These are phyloP conservation scores for Hymenopus coronatus DNA, from an alignment of 2,888 invertebrate species.

Conservation along the genomic window DNA sequence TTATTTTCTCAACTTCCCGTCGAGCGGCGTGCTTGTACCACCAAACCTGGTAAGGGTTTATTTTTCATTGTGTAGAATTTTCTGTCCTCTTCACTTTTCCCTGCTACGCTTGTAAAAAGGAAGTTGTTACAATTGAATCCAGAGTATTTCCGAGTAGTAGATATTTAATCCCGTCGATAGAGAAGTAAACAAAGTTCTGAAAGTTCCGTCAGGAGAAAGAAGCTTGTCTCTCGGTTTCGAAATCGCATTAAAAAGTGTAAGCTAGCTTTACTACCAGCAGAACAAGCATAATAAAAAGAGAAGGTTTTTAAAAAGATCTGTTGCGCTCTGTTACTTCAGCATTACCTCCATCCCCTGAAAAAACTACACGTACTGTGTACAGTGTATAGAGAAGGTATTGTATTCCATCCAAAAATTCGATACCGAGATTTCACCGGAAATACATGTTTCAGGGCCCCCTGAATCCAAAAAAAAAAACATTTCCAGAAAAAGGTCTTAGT, in stretches of 20 bases:
- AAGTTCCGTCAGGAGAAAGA: background rate
- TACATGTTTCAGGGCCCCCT: too few species aligned
- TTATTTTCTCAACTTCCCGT: background rate
- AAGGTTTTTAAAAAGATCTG: too few species aligned
- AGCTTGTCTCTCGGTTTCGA: background rate
- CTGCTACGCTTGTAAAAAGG: background rate
- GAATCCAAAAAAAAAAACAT: too few species aligned
- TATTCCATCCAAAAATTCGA: too few species aligned
- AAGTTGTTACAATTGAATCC: background rate
- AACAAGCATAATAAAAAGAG: background rate
- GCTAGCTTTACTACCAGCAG: background rate
- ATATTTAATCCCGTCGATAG: background rate
- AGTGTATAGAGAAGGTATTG: too few species aligned
- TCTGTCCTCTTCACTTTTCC: background rate
- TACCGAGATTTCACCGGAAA: too few species aligned
- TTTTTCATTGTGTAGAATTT: background rate
- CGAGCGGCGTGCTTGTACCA: background rate
- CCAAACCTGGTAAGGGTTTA: background rate
- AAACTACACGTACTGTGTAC: too few species aligned
- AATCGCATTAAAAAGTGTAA: background rate
- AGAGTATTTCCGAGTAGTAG: background rate
- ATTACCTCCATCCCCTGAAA: too few species aligned
- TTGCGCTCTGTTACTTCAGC: too few species aligned
- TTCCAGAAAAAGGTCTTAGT: too few species aligned
- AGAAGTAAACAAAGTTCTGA: background rate